Percentiles rank a stretch among this genome's conserved stretches.
Evolutionary conservation across 1,140 invertebrate genomes (phyloP).

Genomic region (Globodera rostochiensis): DNA sequence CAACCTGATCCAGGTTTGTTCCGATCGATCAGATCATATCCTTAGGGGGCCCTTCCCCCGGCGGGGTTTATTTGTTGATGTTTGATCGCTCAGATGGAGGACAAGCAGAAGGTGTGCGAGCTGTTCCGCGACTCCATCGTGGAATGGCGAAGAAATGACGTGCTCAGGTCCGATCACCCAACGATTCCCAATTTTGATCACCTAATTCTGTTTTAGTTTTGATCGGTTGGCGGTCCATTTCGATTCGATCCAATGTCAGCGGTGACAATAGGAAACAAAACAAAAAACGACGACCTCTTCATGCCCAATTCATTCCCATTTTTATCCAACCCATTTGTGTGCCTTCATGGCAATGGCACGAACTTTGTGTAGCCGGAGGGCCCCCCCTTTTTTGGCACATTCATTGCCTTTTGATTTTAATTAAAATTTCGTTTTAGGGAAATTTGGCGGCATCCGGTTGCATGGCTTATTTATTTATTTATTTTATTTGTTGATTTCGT

Average conservation of each 20-base stretch:
- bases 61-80: neutral
- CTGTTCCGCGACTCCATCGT: constrained; percentile 61
- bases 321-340: too few species aligned
- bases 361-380: too few species aligned
- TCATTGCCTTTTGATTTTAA: too few species aligned
- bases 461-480: too few species aligned
- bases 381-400: too few species aligned
- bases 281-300: too few species aligned
- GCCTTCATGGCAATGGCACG: too few species aligned
- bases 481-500: too few species aligned
- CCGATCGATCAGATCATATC: neutral
- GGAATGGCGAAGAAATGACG: constrained; percentile 60
- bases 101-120: constrained; percentile 56
- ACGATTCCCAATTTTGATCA: neutral
- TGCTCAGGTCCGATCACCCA: constrained; percentile 34
- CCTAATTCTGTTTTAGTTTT: constrained; percentile 25
- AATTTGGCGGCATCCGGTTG: too few species aligned
- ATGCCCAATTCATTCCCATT: too few species aligned
- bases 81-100: constrained; percentile 25
- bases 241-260: constrained; percentile 60
- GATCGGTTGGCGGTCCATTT: constrained; percentile 60
- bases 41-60: neutral
- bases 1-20: constrained; percentile 52
- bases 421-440: too few species aligned
- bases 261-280: neutral